Evolutionary conservation across 1,140 invertebrate species (phyloP).

Genomic region (Drosophila santomea): DNA sequence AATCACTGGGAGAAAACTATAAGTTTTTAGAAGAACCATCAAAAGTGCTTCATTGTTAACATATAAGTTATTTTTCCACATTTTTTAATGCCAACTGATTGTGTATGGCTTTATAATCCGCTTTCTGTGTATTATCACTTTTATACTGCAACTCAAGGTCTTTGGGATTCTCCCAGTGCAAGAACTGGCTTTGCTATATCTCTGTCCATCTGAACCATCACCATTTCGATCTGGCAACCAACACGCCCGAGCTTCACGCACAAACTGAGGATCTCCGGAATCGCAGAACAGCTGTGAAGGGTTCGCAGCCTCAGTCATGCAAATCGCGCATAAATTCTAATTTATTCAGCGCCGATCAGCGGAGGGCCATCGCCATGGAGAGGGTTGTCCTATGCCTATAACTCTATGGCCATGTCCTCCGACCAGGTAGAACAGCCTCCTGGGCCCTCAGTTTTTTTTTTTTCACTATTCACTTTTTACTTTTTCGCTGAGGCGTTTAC

Average conservation of each 20-base stretch:
- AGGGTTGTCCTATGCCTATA: conserved; percentile 46
- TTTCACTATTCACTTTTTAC: neutral
- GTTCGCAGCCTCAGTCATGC: conserved; percentile 61
- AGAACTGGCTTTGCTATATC: neutral
- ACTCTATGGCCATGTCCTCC: neutral
- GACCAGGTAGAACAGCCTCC: conserved; percentile 38
- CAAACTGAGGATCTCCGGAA: conserved; percentile 60
- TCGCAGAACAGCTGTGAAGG: conserved; percentile 48
- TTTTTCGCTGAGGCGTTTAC: conserved; percentile 66
- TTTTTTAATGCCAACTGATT: no score
- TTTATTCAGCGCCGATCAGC: conserved; percentile 64
- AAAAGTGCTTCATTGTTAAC: no score
- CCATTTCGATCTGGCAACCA: conserved; percentile 29
- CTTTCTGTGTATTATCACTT: no score
- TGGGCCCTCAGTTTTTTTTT: conserved; percentile 30
- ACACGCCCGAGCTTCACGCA: conserved; percentile 66
- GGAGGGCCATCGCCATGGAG: neutral
- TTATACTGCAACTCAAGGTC: neutral
- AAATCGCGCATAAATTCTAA: conserved; percentile 81
- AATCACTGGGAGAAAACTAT: conserved; percentile 7
- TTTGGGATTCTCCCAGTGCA: neutral
- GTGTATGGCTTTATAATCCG: no score
- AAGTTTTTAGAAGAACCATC: no score
- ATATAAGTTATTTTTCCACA: no score
- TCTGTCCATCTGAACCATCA: conserved; percentile 17